Conservation (phyloP, 1,140 invertebrate genomes). For the Drosophila erecta region DNA sequence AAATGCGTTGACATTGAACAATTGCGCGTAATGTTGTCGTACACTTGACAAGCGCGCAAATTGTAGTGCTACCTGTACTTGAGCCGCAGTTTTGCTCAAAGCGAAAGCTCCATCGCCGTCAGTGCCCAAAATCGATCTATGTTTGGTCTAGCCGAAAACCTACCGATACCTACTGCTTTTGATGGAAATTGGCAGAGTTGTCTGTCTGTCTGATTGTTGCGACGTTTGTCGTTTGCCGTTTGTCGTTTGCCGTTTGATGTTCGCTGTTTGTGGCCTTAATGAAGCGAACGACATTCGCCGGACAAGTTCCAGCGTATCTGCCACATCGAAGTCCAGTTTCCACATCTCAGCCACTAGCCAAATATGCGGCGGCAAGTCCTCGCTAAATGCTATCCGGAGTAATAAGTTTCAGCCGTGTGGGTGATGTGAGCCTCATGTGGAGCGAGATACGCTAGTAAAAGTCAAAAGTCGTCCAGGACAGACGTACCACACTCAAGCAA, state of each 20-base stretch:
- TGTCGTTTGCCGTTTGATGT: slow-evolving; percentile 20
- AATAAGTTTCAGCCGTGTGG: slow-evolving; percentile 57
- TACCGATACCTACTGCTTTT: slow-evolving; percentile 46
- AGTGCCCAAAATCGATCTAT: slow-evolving; percentile 51
- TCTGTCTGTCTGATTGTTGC: slow-evolving; percentile 52
- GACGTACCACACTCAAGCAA: slow-evolving; percentile 18
- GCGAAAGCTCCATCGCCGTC: slow-evolving; percentile 54
- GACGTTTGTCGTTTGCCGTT: slow-evolving; percentile 21
- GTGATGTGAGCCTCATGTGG: slow-evolving; percentile 41
- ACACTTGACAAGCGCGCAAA: slow-evolving; percentile 83
- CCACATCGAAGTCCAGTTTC: background rate
- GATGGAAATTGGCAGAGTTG: slow-evolving; percentile 81
- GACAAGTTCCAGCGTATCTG: slow-evolving; percentile 15
- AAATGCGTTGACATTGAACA: slow-evolving; percentile 83
- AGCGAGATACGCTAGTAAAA: slow-evolving; percentile 62
- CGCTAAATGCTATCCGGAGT: slow-evolving; percentile 77
- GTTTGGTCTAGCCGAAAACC: slow-evolving; percentile 70
- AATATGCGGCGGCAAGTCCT: slow-evolving; percentile 64
- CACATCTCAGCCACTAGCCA: slow-evolving; percentile 49
- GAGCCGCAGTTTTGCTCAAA: slow-evolving; percentile 37
- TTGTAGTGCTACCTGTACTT: slow-evolving; percentile 77
- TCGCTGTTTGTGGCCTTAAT: slow-evolving; percentile 62
- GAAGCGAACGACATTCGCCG: slow-evolving; percentile 69
- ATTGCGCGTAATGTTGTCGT: slow-evolving; percentile 83
- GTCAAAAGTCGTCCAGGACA: slow-evolving; percentile 65